Evolutionary conservation across 2,113 vertebrate genomes (phyloP), one percentile per base, ranked within the genome.

Genomic region (Nestor notabilis): DNA sequence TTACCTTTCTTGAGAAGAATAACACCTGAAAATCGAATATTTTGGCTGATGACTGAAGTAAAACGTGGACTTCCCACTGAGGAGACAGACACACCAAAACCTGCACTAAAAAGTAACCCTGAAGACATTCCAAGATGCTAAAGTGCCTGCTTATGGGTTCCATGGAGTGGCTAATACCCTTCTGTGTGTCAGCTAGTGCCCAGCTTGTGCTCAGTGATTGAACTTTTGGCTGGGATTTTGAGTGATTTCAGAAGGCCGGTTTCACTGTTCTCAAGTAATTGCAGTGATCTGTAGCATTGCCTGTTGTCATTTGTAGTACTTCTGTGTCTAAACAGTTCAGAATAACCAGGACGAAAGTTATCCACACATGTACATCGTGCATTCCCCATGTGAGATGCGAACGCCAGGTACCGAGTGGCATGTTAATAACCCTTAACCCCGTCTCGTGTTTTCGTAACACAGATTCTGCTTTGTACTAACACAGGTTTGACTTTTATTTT

Each of bases 271-370:
- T 74, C 50, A 56, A 56, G 58, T 66, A 56, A 39, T 81, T 35
- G 14, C 60, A 84, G 70, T 8, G 7, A 41, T 58, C 49, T 74
- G 69, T 94, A 79, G 71, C 7, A 2, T 87, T 92, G 37, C 74
- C 92, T 14, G 1, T 97, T 93, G 84, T 96, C 86, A 94, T 77
- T 9, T 95, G 87, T 63, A 88, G 91, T 90, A 66, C 90, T 96
- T 97, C 83, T 97, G 60, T 96, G 77, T 93, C 87, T 58, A 61
- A 93, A 95, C 69, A 93, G 95, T 95, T 94, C 93, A 75, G 50
- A 96, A 53, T 92, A 71, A 94, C 71, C 47, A 56, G 89, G 94
- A 90, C 3, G 47, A 65, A 33, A 83, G 86, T 94, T 76, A 93
- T 94, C 83, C 80, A 95, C 94, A 88, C 65, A 1, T 72, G 95